Conservation (phyloP, 2,797 vertebrate species). For the Emys orbicularis region DNA sequence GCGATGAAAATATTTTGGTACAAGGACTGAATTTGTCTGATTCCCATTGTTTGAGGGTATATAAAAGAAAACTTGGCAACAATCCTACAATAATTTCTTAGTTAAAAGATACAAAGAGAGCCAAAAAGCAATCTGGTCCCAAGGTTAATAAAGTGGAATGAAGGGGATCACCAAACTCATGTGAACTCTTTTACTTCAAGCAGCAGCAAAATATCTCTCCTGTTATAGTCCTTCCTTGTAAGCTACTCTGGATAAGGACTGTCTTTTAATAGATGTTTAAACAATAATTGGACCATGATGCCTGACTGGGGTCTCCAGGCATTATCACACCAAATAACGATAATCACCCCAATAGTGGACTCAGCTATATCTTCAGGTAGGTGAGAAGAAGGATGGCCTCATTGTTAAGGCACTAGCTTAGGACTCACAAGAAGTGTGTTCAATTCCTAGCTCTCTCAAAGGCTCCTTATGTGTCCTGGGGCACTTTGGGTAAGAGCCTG, state of each 20-base stretch:
- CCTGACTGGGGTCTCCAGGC: not conserved
- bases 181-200: not conserved
- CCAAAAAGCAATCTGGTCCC: not conserved
- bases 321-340: not conserved
- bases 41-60: not conserved
- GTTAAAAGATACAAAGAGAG: not conserved
- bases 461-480: not conserved
- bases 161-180: not conserved
- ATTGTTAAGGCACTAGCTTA: not conserved
- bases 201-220: not conserved
- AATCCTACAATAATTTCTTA: not conserved
- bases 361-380: not conserved
- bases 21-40: not conserved
- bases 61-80: not conserved
- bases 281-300: not conserved
- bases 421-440: not conserved
- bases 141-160: not conserved
- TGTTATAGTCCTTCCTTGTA: not conserved
- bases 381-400: not conserved
- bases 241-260: not conserved
- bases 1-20: constrained; percentile 18
- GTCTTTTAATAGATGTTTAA: not conserved
- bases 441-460: rapidly evolving
- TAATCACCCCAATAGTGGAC: not conserved
- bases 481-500: not conserved